Percentiles rank a stretch among this genome's conserved stretches.
Conservation (phyloP, 2,113 vertebrate genomes). For the Semnornis frantzii region DNA sequence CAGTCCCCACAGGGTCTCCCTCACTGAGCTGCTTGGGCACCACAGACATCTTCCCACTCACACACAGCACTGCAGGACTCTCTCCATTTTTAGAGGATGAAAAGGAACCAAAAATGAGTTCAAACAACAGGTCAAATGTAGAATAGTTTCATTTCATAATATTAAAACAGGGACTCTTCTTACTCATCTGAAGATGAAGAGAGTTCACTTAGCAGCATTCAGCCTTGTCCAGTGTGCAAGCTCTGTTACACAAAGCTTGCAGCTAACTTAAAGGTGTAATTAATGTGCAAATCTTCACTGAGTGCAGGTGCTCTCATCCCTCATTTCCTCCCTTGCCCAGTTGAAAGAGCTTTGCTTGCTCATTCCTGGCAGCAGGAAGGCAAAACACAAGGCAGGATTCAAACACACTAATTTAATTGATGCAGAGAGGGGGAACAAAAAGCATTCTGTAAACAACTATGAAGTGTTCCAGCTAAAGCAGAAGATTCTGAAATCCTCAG, state of each 20-base stretch:
- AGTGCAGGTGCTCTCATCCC: background rate
- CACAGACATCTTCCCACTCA: background rate
- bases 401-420: background rate
- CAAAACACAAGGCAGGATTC: background rate
- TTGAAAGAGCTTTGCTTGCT: background rate
- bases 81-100: background rate
- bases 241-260: background rate
- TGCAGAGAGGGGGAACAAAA: background rate
- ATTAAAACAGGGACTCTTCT: background rate
- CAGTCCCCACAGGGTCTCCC: background rate
- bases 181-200: background rate
- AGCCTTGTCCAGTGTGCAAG: background rate
- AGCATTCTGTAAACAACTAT: background rate
- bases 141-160: background rate
- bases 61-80: background rate
- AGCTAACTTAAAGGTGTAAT: background rate
- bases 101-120: background rate
- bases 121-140: background rate
- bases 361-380: background rate
- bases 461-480: background rate
- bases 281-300: background rate
- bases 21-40: background rate
- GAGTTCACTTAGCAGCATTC: background rate
- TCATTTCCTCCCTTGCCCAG: background rate
- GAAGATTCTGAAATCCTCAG: background rate